Evolutionary conservation across 2,113 vertebrate species (phyloP).

Genomic region (Chaetura pelagica): DNA sequence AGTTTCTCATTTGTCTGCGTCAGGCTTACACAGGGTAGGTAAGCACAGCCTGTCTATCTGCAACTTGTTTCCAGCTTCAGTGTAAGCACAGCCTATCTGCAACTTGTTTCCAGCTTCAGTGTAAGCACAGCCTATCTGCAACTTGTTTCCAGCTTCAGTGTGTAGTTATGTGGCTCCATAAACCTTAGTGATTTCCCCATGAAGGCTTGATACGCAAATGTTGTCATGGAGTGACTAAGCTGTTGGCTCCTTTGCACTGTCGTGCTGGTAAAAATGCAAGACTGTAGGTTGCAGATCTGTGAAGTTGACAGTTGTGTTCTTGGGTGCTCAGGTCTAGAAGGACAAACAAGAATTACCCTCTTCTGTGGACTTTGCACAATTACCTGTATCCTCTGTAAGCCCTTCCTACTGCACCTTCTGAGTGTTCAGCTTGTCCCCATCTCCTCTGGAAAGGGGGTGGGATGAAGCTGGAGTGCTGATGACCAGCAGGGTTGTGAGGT

Average conservation of each 20-base stretch:
- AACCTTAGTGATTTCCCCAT: neutral
- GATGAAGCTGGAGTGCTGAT: neutral
- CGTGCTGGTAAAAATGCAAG: neutral
- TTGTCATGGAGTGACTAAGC: accelerated
- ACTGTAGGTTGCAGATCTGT: neutral
- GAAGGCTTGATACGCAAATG: neutral
- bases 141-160: neutral
- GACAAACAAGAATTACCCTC: neutral
- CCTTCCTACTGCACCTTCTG: neutral
- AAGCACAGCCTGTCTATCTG: neutral
- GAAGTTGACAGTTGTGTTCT: neutral
- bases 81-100: neutral
- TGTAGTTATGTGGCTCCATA: neutral
- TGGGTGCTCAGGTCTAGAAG: neutral
- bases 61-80: neutral
- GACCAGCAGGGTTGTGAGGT: neutral
- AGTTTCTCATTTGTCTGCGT: neutral
- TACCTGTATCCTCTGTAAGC: accelerated
- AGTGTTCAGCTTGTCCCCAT: neutral
- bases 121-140: neutral
- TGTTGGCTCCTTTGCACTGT: neutral
- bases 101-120: neutral
- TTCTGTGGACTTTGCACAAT: neutral
- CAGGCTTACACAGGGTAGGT: neutral
- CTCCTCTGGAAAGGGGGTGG: neutral